Evolutionary conservation across 2,113 vertebrate species (phyloP).

Genomic region (cat (Felis catus)): DNA sequence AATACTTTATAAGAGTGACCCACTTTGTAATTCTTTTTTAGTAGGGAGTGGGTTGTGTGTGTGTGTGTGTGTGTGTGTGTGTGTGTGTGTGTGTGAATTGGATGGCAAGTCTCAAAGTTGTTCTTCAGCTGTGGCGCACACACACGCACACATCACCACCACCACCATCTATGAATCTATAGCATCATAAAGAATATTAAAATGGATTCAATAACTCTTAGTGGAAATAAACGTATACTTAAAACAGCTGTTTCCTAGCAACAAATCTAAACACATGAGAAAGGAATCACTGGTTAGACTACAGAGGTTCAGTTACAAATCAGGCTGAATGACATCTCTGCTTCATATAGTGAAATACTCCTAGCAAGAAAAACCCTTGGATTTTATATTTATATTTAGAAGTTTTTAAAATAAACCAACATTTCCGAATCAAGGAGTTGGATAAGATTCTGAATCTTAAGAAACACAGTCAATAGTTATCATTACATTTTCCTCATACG

Average conservation of each 20-base stretch:
- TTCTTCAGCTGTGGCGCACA: neutral
- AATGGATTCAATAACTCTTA: neutral
- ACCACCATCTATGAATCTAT: neutral
- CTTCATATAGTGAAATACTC: neutral
- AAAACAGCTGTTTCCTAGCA: slow-evolving; percentile 37
- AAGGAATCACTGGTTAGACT: neutral
- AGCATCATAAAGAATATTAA: neutral
- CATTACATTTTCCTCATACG: neutral
- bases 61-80: neutral
- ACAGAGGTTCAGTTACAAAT: neutral
- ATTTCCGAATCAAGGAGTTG: neutral
- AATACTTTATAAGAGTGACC: slow-evolving; percentile 55
- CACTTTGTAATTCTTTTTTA: slow-evolving; percentile 63
- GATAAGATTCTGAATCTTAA: slow-evolving; percentile 24
- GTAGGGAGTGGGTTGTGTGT: neutral
- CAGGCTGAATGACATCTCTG: neutral
- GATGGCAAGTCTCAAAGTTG: neutral
- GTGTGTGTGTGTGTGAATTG: neutral
- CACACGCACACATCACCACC: neutral
- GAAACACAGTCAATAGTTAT: neutral
- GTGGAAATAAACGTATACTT: neutral
- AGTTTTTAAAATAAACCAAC: neutral
- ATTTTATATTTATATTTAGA: slow-evolving; percentile 17
- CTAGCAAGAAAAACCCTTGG: neutral
- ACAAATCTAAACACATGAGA: slow-evolving; percentile 37